A percentile compares a stretch with the other conserved stretches of the same genome.
Evolutionary conservation across 2,797 vertebrate species (phyloP).

Genomic region (Phaenicophaeus curvirostris): DNA sequence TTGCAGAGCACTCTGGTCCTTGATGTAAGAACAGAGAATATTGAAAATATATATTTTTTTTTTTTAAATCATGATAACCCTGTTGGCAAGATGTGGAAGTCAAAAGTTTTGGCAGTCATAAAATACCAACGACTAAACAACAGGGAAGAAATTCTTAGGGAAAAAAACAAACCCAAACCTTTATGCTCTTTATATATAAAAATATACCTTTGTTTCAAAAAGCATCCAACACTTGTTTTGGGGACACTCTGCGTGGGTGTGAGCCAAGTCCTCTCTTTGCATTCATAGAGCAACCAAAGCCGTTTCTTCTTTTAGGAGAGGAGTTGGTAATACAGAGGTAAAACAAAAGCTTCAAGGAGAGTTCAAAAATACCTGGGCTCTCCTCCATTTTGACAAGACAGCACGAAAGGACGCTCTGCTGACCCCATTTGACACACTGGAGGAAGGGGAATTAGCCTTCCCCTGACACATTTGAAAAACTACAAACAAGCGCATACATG

Average conservation of each 20-base stretch:
- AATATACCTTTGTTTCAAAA: neutral
- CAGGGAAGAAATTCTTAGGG: neutral
- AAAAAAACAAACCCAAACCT: neutral
- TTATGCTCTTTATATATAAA: neutral
- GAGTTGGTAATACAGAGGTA: neutral
- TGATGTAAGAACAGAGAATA: neutral
- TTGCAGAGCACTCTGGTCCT: neutral
- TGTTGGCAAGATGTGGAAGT: neutral
- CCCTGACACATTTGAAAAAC: neutral
- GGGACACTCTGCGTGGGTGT: neutral
- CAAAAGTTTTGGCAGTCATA: neutral
- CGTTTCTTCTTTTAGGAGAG: neutral
- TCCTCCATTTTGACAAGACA: neutral
- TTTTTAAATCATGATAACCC: neutral
- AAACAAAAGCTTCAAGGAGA: neutral
- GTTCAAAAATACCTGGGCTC: neutral
- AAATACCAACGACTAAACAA: neutral
- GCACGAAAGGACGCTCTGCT: neutral
- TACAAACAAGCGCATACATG: constrained; percentile 68
- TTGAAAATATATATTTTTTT: neutral
- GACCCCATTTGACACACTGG: accelerated
- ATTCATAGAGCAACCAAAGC: neutral
- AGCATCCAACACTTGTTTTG: accelerated
- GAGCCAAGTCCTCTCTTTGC: neutral
- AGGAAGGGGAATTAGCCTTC: neutral